Evolutionary conservation across 2,113 vertebrate species (phyloP).

Genomic region (Chaenocephalus aceratus): DNA sequence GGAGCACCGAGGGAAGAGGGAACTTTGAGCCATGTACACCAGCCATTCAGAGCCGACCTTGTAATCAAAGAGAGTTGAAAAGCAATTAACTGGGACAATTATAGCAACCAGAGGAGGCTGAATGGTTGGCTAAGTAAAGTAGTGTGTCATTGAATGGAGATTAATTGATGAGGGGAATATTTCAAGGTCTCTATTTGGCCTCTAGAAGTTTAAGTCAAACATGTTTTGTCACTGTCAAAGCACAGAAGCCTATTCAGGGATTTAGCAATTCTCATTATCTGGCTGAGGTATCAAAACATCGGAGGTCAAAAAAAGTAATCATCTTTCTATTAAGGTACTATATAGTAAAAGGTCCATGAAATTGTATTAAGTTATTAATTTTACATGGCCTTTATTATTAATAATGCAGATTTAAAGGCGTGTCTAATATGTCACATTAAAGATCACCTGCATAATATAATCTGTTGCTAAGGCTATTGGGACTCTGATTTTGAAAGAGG

Average conservation of each 20-base stretch:
- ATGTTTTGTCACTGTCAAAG: constrained; percentile 68
- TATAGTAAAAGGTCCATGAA: constrained; percentile 14
- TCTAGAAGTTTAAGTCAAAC: constrained; percentile 77
- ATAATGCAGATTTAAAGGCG: constrained; percentile 5
- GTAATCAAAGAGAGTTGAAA: constrained; percentile 90
- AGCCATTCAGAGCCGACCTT: constrained; percentile 87
- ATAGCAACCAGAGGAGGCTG: constrained; percentile 85
- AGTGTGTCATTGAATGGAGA: constrained; percentile 89
- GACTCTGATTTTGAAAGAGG: background rate
- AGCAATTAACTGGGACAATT: constrained; percentile 92
- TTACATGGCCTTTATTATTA: constrained; percentile 3
- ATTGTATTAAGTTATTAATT: constrained; percentile 18
- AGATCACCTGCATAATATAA: constrained; percentile 15
- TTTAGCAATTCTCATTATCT: constrained; percentile 55
- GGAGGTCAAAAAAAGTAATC: constrained; percentile 40
- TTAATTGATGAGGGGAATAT: constrained; percentile 87
- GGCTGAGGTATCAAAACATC: constrained; percentile 47
- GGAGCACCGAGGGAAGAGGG: constrained; percentile 22
- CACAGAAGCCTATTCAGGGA: constrained; percentile 43
- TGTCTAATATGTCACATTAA: constrained; percentile 7
- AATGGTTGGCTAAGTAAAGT: constrained; percentile 90
- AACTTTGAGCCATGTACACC: constrained; percentile 73
- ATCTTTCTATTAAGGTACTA: constrained; percentile 12
- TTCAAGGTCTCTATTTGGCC: constrained; percentile 89
- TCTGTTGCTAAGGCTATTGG: background rate